These are phyloP conservation scores for Philopedon plagiatum DNA, from an alignment of 2,888 invertebrate genomes.

Conservation along the genomic window DNA sequence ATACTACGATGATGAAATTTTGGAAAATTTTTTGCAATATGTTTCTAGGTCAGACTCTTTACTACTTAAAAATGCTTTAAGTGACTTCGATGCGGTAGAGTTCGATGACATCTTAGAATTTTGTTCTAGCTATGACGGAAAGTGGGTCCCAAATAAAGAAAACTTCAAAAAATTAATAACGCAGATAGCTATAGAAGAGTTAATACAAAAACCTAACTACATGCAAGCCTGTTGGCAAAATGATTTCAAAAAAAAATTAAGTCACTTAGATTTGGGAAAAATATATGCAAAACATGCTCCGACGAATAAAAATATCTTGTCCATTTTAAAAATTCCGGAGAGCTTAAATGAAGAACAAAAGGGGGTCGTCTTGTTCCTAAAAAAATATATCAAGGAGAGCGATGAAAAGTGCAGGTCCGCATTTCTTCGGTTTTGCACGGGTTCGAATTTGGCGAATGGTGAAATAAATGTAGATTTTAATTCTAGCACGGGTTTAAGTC, in stretches of 20 bases:
- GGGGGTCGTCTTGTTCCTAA: not conserved
- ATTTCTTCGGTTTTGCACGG: conserved; percentile 18
- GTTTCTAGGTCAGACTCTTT: conserved; percentile 26
- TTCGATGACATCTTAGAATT: conserved; percentile 34
- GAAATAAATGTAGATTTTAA: conserved; percentile 1
- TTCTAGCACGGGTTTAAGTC: not conserved
- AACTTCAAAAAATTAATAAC: conserved; percentile 32
- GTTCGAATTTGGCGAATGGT: not conserved
- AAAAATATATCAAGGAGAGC: conserved; percentile 20
- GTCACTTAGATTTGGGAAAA: conserved; percentile 16
- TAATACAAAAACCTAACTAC: conserved; percentile 42
- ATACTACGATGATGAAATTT: conserved; percentile 29
- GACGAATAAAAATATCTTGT: conserved; percentile 31
- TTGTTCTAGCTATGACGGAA: conserved; percentile 36
- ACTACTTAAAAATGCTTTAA: conserved; percentile 32
- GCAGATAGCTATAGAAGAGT: conserved; percentile 41
- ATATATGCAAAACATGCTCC: conserved; percentile 34
- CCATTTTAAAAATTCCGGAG: conserved; percentile 23
- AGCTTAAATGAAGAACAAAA: conserved; percentile 3
- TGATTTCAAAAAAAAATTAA: conserved; percentile 16
- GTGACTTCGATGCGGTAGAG: conserved; percentile 32
- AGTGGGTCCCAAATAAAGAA: conserved; percentile 30
- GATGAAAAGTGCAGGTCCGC: conserved; percentile 28
- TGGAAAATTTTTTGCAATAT: conserved; percentile 40
- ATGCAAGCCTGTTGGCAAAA: conserved; percentile 22